A percentile compares a stretch with the other conserved stretches of the same genome.
phyloP scores from a whole-genome alignment of 2,888 invertebrate species.

The Theretra japonica region DNA sequence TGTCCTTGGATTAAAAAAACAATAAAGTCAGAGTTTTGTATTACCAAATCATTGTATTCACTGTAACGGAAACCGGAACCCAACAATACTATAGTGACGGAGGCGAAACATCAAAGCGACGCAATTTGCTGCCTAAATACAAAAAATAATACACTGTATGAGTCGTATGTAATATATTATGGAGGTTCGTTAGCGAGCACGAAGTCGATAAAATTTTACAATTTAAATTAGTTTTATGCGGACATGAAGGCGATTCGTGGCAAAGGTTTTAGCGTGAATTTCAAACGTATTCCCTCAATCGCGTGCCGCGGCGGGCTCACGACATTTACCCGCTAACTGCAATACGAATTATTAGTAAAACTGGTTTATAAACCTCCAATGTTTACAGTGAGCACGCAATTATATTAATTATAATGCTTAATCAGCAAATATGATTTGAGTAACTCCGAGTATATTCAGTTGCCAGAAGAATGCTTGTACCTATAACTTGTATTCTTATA shows the following conservation, averaged over 20 bases:
- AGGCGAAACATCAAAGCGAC: conserved; percentile 42
- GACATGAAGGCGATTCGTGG: conserved; percentile 9
- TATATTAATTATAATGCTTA: background rate
- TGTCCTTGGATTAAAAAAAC: conserved; percentile 48
- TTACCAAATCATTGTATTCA: conserved; percentile 42
- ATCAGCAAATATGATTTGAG: background rate
- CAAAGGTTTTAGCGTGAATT: conserved; percentile 43
- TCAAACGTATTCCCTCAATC: conserved; percentile 24
- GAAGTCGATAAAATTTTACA: conserved; percentile 27
- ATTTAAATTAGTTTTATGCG: conserved; percentile 28
- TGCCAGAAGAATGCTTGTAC: no score
- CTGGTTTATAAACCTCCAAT: background rate
- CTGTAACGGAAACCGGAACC: conserved; percentile 53
- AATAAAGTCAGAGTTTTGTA: conserved; percentile 51
- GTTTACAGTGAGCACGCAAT: background rate
- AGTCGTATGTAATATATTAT: background rate
- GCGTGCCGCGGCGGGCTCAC: conserved; percentile 11
- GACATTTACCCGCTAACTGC: conserved; percentile 3
- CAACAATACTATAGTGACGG: conserved; percentile 32
- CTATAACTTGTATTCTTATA: no score
- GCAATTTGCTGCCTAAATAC: conserved; percentile 16
- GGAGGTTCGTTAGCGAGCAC: background rate
- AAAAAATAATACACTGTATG: background rate
- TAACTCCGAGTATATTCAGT: no score
- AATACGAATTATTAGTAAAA: background rate